phyloP scores from a whole-genome alignment of 2,888 invertebrate genomes.

The Ditula angustiorana region DNA sequence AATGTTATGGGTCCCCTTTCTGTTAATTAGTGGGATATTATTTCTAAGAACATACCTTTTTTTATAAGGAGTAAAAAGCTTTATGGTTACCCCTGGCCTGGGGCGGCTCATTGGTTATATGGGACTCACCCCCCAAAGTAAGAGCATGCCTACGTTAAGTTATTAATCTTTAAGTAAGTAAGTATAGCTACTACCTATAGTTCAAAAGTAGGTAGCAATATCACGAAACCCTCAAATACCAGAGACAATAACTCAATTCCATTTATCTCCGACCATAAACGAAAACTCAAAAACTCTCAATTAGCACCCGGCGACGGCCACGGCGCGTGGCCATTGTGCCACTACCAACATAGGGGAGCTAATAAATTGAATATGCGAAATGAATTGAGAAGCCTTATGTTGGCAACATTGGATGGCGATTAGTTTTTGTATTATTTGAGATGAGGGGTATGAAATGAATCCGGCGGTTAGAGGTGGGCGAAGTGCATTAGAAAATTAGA shows the following conservation, averaged over 20 bases:
- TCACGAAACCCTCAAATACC: slow-evolving; percentile 20
- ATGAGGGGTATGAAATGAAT: slow-evolving; percentile 20
- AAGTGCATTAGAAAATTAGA: too few relatives aligned
- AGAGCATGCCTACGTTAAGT: background rate
- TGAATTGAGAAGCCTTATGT: slow-evolving; percentile 67
- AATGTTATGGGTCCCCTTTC: too few relatives aligned
- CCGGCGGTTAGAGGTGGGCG: slow-evolving; percentile 3
- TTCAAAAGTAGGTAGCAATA: slow-evolving; percentile 17
- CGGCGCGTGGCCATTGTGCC: slow-evolving; percentile 59
- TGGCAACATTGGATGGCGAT: slow-evolving; percentile 39
- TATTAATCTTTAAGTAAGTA: background rate
- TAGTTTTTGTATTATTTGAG: slow-evolving; percentile 33
- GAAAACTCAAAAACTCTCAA: slow-evolving; percentile 39
- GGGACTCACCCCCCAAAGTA: too few relatives aligned
- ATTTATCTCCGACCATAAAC: slow-evolving; percentile 33
- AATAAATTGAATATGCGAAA: slow-evolving; percentile 64
- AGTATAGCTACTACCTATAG: slow-evolving; percentile 12
- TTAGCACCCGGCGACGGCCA: slow-evolving; percentile 51
- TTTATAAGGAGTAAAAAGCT: too few relatives aligned
- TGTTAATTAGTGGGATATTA: too few relatives aligned
- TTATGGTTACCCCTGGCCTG: too few relatives aligned
- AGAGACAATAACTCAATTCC: slow-evolving; percentile 37
- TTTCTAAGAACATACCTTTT: too few relatives aligned
- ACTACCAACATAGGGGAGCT: slow-evolving; percentile 44
- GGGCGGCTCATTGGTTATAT: too few relatives aligned